Evolutionary conservation across 2,797 vertebrate species (phyloP).

Genomic region (Sebastes trivittatus): DNA sequence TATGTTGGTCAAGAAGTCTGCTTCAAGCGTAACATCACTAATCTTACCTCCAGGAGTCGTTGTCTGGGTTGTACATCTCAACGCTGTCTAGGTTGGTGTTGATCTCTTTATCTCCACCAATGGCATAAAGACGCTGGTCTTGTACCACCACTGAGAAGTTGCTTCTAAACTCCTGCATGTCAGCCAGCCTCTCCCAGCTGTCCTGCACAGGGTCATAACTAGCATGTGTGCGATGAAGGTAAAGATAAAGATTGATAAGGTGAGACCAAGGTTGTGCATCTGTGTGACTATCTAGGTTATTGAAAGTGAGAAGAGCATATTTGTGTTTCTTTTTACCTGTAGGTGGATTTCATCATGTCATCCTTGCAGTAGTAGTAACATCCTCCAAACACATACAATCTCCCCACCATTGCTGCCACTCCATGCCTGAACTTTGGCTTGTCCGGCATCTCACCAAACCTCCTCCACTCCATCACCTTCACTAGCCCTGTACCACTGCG

Average conservation of each 20-base stretch:
- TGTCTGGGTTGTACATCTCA: slow-evolving; percentile 77
- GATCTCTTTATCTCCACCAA: slow-evolving; percentile 82
- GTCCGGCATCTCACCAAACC: slow-evolving; percentile 83
- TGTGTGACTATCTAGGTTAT: background rate
- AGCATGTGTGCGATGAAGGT: background rate
- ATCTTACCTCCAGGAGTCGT: slow-evolving; percentile 81
- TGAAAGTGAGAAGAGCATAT: background rate
- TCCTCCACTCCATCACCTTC: slow-evolving; percentile 86
- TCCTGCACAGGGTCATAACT: slow-evolving; percentile 77
- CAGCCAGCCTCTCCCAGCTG: slow-evolving; percentile 76
- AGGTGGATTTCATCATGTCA: slow-evolving; percentile 87
- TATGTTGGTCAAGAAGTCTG: background rate
- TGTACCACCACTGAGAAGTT: slow-evolving; percentile 76
- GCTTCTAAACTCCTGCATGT: slow-evolving; percentile 82
- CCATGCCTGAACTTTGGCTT: slow-evolving; percentile 85
- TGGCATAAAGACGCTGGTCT: slow-evolving; percentile 68
- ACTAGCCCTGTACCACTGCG: slow-evolving; percentile 84
- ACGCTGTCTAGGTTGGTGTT: slow-evolving; percentile 80
- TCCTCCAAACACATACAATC: slow-evolving; percentile 88
- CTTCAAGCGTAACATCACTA: background rate
- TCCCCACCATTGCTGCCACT: slow-evolving; percentile 74
- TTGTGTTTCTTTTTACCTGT: slow-evolving; percentile 80
- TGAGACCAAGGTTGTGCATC: background rate
- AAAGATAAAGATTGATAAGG: background rate
- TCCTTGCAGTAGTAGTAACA: slow-evolving; percentile 87